Evolutionary conservation across 2,888 invertebrate genomes (phyloP).

Genomic region (Drosophila merina): DNA sequence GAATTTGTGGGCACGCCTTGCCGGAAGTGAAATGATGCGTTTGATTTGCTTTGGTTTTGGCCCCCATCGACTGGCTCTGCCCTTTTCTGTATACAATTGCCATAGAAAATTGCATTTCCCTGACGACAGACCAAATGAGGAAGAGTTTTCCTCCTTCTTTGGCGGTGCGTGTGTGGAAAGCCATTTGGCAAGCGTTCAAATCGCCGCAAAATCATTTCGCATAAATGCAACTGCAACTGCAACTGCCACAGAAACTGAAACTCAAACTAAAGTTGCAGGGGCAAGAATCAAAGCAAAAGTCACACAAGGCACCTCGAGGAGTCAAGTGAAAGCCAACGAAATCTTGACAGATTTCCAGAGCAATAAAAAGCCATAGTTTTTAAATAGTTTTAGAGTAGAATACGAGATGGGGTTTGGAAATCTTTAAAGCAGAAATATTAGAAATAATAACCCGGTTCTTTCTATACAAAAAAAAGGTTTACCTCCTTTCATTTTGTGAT

Average conservation of each 20-base stretch:
- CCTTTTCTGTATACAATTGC: constrained; percentile 39
- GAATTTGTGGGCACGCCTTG: constrained; percentile 55
- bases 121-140: constrained; percentile 46
- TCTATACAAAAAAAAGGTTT: background rate
- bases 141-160: constrained; percentile 3
- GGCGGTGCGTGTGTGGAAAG: constrained; percentile 57
- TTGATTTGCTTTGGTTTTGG: constrained; percentile 59
- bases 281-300: constrained; percentile 52
- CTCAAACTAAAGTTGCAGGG: background rate
- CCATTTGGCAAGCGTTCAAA: constrained; percentile 76
- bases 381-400: too few relatives aligned
- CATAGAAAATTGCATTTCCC: constrained; percentile 45
- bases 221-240: constrained; percentile 72
- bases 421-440: too few relatives aligned
- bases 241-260: constrained; percentile 16
- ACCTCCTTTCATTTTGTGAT: background rate
- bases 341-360: background rate
- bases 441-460: too few relatives aligned
- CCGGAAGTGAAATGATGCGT: constrained; percentile 75
- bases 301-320: background rate
- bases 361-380: background rate
- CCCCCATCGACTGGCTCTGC: constrained; percentile 34
- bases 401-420: too few relatives aligned
- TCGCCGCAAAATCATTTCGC: constrained; percentile 66
- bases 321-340: background rate